These are phyloP conservation scores for Trichonephila inaurata DNA, from an alignment of 1,140 invertebrate species.

Conservation along the genomic window DNA sequence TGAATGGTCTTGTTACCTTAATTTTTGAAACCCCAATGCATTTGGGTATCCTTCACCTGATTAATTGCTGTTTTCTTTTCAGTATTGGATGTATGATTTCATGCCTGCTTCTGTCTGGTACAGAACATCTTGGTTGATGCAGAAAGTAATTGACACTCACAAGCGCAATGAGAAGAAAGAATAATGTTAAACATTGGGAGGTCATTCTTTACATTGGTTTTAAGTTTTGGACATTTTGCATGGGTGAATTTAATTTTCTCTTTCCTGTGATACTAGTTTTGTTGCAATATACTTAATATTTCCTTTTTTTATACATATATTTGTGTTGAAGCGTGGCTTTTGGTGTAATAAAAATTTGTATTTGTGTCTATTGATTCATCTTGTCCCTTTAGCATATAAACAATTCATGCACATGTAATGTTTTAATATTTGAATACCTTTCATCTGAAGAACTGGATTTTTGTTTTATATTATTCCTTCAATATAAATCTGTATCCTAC, in stretches of 20 bases:
- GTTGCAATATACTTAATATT: slow-evolving; percentile 4
- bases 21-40: too few relatives aligned
- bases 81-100: slow-evolving; percentile 78
- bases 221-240: slow-evolving; percentile 13
- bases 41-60: too few relatives aligned
- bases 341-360: slow-evolving; percentile 42
- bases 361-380: neutral
- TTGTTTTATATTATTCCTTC: too few relatives aligned
- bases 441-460: too few relatives aligned
- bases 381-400: too few relatives aligned
- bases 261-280: slow-evolving; percentile 44
- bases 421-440: too few relatives aligned
- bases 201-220: slow-evolving; percentile 32
- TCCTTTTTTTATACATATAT: neutral
- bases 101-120: slow-evolving; percentile 74
- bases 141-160: slow-evolving; percentile 72
- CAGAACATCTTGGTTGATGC: slow-evolving; percentile 72
- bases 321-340: neutral
- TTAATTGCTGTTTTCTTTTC: slow-evolving; percentile 66
- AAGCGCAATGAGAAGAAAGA: slow-evolving; percentile 27
- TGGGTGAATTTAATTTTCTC: slow-evolving; percentile 13
- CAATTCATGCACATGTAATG: too few relatives aligned
- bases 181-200: neutral
- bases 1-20: too few relatives aligned
- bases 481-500: too few relatives aligned